Evolutionary conservation across 1,140 invertebrate species (phyloP).

Genomic region (Calycopis cecrops): DNA sequence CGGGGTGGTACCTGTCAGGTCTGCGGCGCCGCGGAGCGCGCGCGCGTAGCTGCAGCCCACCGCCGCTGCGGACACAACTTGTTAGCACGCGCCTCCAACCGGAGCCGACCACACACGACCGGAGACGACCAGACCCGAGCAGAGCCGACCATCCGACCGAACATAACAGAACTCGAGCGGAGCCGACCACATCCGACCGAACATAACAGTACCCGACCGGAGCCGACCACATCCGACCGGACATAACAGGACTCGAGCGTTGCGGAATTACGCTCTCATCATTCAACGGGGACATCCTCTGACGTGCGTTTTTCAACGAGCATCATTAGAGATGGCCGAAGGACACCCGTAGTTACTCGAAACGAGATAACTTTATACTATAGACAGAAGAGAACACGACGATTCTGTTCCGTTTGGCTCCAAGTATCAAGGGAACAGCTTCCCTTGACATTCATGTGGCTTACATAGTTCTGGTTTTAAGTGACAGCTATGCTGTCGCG

Average conservation of each 20-base stretch:
- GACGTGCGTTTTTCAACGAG: too few relatives aligned
- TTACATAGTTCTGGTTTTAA: too few relatives aligned
- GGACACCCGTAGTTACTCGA: too few relatives aligned
- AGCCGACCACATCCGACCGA: neutral
- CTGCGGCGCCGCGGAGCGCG: slow-evolving; percentile 82
- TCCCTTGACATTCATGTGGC: too few relatives aligned
- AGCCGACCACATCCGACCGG: neutral
- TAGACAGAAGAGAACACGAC: too few relatives aligned
- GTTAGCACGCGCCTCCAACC: slow-evolving; percentile 61
- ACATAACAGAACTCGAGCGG: neutral
- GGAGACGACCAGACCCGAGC: neutral
- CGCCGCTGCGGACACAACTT: slow-evolving; percentile 86
- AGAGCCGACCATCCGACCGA: neutral
- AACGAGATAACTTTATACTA: too few relatives aligned
- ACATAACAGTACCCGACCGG: neutral
- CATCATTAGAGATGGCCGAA: too few relatives aligned
- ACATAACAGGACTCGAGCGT: neutral
- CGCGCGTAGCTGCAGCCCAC: slow-evolving; percentile 83
- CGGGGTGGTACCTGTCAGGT: slow-evolving; percentile 80
- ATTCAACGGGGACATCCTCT: too few relatives aligned
- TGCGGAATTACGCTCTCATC: neutral
- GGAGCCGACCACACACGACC: neutral
- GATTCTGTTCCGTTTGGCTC: too few relatives aligned
- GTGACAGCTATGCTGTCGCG: too few relatives aligned
- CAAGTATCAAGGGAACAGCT: too few relatives aligned